Percentiles rank a stretch among this genome's conserved stretches.
Conservation (phyloP, 2,888 invertebrate species). For the Teinopalpus imperialis region DNA sequence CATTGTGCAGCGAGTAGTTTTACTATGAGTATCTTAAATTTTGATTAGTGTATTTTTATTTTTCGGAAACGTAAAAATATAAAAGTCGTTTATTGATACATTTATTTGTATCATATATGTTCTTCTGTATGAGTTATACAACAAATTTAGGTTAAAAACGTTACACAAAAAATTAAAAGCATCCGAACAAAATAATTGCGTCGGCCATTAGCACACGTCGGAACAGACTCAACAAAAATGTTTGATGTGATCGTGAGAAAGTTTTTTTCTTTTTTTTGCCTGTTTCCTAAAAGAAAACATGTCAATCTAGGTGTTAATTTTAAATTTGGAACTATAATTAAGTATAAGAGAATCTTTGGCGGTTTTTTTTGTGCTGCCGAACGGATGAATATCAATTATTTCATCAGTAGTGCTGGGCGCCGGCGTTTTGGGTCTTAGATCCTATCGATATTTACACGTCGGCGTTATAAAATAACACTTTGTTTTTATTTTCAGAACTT, state of each 20-base stretch:
- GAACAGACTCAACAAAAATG: slow-evolving; percentile 14
- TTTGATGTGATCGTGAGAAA: slow-evolving; percentile 40
- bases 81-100: no score
- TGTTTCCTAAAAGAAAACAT: slow-evolving; percentile 43
- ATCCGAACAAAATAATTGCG: slow-evolving; percentile 18
- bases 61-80: no score
- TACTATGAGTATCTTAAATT: no score
- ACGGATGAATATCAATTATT: slow-evolving; percentile 68
- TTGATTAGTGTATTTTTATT: no score
- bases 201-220: slow-evolving; percentile 22
- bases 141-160: slow-evolving; percentile 12
- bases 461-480: slow-evolving; percentile 44
- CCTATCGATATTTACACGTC: slow-evolving; percentile 49
- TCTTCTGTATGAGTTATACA: not conserved
- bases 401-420: slow-evolving; percentile 54
- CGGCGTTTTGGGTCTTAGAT: slow-evolving; percentile 38
- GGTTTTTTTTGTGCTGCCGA: slow-evolving; percentile 46
- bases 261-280: slow-evolving; percentile 38
- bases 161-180: slow-evolving; percentile 21
- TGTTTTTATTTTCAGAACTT: slow-evolving; percentile 23
- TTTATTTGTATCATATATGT: slow-evolving; percentile 1
- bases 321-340: slow-evolving; percentile 40
- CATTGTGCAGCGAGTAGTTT: no score
- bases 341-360: slow-evolving; percentile 36
- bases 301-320: slow-evolving; percentile 42